Evolutionary conservation across 2,888 invertebrate genomes (phyloP), one percentile per base, ranked within the genome.

Genomic region (Sycophila texana): DNA sequence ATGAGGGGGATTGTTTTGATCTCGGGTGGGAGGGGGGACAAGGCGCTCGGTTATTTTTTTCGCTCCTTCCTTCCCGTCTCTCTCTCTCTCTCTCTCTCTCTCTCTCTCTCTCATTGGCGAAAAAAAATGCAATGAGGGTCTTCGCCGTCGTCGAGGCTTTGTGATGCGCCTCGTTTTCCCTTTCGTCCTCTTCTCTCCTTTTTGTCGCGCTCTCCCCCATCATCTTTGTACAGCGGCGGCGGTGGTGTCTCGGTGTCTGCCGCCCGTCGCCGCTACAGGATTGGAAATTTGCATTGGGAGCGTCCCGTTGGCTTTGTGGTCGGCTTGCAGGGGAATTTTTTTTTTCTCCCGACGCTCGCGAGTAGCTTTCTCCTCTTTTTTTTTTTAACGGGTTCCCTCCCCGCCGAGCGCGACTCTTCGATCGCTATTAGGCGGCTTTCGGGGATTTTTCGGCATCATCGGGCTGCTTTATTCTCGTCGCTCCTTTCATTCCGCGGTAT

Each of bases 261-360:
- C 14, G 39, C 39, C 53, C n/a, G 60, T 14, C 53, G 16, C 53
- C 39, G 20, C 20, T 30, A 53, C 68, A 39, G 68, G 57, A 70
- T 70, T 70, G 68, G 57, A 70, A 57, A 70, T 70, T 70, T 70
- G 68, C 68, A 70, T 70, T 53, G 57, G 68, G 57, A 55, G 68
- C n/a, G 30, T 61, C 58, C 47, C 14, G 65, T 47, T 67, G 20
- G 60, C 22, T 22, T 60, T 60, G 60, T 14, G 60, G 26, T 14
- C 60, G 22, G 14, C 3, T 16, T 16, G 53, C 67, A 12, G 67
- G 67, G 18, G 39, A 61, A 63, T 63, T 63, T 63, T 39, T 39
- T 39, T 39, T 39, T 39, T 39, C 39, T 39, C 39, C 39, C 39
- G 7, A 1, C 39, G 39, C 39, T 63, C 47, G 47, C 39, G 63